Percentiles rank a stretch among this genome's conserved stretches.
Conservation (phyloP, 2,797 vertebrate species). For the Pitangus sulphuratus region DNA sequence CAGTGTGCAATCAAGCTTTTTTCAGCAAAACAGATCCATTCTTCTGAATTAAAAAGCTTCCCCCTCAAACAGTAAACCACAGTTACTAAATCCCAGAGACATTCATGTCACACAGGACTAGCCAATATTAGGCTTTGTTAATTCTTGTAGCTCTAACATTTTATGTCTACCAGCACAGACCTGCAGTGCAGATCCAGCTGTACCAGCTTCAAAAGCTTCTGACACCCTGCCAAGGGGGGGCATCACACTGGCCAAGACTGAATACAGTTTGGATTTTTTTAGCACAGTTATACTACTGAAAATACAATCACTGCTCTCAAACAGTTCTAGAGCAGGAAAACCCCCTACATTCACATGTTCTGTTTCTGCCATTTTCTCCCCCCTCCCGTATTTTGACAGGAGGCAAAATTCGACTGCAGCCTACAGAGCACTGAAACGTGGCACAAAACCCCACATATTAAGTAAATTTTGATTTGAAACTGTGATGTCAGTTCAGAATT, state of each 20-base stretch:
- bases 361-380: not conserved
- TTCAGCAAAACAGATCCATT: not conserved
- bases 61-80: not conserved
- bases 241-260: not conserved
- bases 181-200: not conserved
- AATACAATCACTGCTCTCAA: not conserved
- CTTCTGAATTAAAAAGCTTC: not conserved
- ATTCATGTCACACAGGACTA: not conserved
- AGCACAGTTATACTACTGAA: not conserved
- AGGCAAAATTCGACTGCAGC: not conserved
- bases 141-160: not conserved
- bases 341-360: accelerated
- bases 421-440: not conserved
- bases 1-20: not conserved
- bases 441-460: not conserved
- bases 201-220: not conserved
- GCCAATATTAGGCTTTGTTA: not conserved
- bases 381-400: not conserved
- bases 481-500: not conserved
- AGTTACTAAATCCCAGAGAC: not conserved
- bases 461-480: not conserved
- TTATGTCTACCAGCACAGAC: not conserved
- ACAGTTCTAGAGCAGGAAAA: not conserved
- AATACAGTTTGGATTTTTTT: not conserved
- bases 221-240: not conserved